A percentile compares a stretch with the other conserved stretches of the same genome.
Conservation (phyloP, 2,888 invertebrate species). For the Drosophila subquinaria region DNA sequence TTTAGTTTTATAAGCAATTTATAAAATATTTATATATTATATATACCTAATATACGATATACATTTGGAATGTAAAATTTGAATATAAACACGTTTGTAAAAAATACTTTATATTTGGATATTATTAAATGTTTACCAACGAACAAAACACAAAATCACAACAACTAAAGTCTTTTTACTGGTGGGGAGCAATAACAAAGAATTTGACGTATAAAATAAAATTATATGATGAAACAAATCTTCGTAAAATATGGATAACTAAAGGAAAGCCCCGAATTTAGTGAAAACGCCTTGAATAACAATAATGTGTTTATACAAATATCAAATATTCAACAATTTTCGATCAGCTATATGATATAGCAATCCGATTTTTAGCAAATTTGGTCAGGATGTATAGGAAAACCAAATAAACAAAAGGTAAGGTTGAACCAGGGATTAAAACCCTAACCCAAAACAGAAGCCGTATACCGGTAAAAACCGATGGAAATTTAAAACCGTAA, state of each 20-base stretch:
- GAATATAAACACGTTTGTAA: slow-evolving; percentile 61
- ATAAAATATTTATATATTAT: slow-evolving; percentile 50
- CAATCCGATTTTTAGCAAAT: neutral
- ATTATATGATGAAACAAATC: too few relatives aligned
- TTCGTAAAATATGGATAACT: too few relatives aligned
- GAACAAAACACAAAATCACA: slow-evolving; percentile 18
- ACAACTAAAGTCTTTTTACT: neutral
- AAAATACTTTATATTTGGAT: slow-evolving; percentile 75
- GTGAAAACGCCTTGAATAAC: too few relatives aligned
- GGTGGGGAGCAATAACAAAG: too few relatives aligned
- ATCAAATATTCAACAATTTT: too few relatives aligned
- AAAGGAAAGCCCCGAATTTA: too few relatives aligned
- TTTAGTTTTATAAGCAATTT: slow-evolving; percentile 17
- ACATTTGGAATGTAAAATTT: slow-evolving; percentile 67
- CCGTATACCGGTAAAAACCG: too few relatives aligned
- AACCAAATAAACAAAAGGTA: neutral
- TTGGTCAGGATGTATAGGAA: neutral
- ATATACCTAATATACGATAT: slow-evolving; percentile 36
- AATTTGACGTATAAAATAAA: too few relatives aligned
- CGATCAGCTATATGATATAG: too few relatives aligned
- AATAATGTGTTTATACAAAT: too few relatives aligned
- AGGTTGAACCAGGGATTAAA: neutral
- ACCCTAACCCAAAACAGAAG: too few relatives aligned
- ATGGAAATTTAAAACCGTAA: too few relatives aligned
- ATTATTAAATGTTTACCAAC: slow-evolving; percentile 77